Conservation (phyloP, 2,113 vertebrate genomes). For the Herpetotheres cachinnans region DNA sequence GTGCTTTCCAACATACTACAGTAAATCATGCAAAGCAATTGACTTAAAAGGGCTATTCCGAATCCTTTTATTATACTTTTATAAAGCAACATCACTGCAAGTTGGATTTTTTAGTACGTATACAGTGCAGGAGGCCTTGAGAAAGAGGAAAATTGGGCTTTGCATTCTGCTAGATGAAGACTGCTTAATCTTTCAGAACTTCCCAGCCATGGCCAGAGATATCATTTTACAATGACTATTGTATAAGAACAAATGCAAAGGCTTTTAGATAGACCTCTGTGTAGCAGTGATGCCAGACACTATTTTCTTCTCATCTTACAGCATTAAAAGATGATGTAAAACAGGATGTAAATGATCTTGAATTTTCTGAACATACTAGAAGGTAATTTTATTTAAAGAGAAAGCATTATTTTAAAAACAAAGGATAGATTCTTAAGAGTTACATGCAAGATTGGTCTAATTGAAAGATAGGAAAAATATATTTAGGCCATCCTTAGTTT, state of each 20-base stretch:
- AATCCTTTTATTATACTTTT: slow-evolving; percentile 36
- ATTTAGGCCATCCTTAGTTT: not conserved
- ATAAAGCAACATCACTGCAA: not conserved
- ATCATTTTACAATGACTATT: slow-evolving; percentile 62
- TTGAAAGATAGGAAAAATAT: not conserved
- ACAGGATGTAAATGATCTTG: slow-evolving; percentile 23
- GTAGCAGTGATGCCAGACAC: slow-evolving; percentile 53
- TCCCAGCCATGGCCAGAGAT: slow-evolving; percentile 34
- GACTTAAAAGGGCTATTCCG: not conserved
- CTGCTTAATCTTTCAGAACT: slow-evolving; percentile 63
- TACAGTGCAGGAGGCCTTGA: not conserved
- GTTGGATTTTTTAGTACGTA: slow-evolving; percentile 15
- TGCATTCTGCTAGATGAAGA: not conserved
- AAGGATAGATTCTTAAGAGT: not conserved
- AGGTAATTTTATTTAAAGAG: not conserved
- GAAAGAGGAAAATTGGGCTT: slow-evolving; percentile 7
- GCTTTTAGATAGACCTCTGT: slow-evolving; percentile 34
- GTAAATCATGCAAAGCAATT: not conserved
- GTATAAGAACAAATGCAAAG: slow-evolving; percentile 53
- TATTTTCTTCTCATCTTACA: slow-evolving; percentile 73
- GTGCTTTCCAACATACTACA: slow-evolving; percentile 6
- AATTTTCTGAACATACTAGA: not conserved
- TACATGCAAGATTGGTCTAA: not conserved
- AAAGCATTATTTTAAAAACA: not conserved
- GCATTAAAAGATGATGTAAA: slow-evolving; percentile 26